Conservation (phyloP, 2,888 invertebrate genomes). For the Abscondita cerata region DNA sequence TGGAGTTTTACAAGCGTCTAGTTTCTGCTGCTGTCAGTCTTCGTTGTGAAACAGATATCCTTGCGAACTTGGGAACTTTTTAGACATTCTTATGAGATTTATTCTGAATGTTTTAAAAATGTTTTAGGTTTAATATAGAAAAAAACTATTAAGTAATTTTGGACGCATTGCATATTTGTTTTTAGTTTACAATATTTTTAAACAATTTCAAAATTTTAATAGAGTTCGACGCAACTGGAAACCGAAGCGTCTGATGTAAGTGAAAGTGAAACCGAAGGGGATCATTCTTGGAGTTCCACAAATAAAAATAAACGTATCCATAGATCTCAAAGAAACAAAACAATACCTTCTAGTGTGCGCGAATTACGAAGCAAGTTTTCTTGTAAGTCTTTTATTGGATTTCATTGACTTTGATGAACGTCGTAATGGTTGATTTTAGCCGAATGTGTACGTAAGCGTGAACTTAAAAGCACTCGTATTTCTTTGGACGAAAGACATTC, state of each 20-base stretch:
- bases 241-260: constrained; percentile 46
- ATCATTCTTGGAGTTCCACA: constrained; percentile 49
- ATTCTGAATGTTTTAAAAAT: no score
- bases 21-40: no score
- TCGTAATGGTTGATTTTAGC: constrained; percentile 38
- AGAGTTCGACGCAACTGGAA: constrained; percentile 15
- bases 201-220: no score
- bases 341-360: constrained; percentile 43
- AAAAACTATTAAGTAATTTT: no score
- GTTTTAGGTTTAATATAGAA: no score
- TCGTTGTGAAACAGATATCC: no score
- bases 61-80: no score
- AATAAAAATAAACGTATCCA: constrained; percentile 42
- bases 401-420: neutral
- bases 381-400: constrained; percentile 38
- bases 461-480: constrained; percentile 41
- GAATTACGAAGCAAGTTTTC: constrained; percentile 50
- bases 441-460: constrained; percentile 40
- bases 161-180: no score
- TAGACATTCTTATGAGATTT: no score
- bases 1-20: no score
- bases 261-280: constrained; percentile 49
- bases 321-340: constrained; percentile 31
- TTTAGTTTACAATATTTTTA: no score
- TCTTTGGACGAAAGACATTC: constrained; percentile 44